Percentiles rank a stretch among this genome's conserved stretches.
Evolutionary conservation across 2,888 invertebrate species (phyloP).

Genomic region (Drosophila stalkeri): DNA sequence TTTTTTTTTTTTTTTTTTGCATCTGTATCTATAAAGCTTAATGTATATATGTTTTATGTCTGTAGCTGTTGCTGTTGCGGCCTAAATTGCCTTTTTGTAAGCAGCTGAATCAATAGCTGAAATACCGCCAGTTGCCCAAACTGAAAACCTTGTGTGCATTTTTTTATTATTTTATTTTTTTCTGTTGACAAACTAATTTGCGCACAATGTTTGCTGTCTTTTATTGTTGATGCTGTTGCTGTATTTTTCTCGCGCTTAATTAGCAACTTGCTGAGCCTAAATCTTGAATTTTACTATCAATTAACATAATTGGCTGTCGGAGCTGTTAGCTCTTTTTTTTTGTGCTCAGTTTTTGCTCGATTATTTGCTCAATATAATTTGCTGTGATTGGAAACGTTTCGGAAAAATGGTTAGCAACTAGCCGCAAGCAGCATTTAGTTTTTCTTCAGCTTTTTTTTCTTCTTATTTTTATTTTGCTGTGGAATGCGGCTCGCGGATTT

Average conservation of each 20-base stretch:
- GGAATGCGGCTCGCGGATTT: slow-evolving; percentile 58
- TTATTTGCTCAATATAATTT: slow-evolving; percentile 61
- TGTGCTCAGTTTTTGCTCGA: slow-evolving; percentile 15
- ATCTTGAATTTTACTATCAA: slow-evolving; percentile 71
- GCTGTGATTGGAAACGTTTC: slow-evolving; percentile 57
- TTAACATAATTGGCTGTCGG: slow-evolving; percentile 72
- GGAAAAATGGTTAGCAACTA: slow-evolving; percentile 41
- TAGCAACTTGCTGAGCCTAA: slow-evolving; percentile 50
- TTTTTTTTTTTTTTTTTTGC: not conserved
- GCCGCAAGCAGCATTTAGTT: slow-evolving; percentile 26
- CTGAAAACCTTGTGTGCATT: slow-evolving; percentile 56
- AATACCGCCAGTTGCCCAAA: slow-evolving; percentile 42
- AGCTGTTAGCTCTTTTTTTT: slow-evolving; percentile 17
- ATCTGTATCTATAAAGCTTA: slow-evolving; percentile 5
- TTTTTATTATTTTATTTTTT: slow-evolving; percentile 5
- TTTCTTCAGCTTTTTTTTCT: slow-evolving; percentile 11
- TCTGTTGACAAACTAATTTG: slow-evolving; percentile 70
- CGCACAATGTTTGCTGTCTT: slow-evolving; percentile 22
- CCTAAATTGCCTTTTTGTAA: slow-evolving; percentile 44
- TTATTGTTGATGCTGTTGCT: slow-evolving; percentile 1
- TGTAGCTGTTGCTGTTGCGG: slow-evolving; percentile 32
- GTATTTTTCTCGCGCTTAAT: slow-evolving; percentile 58
- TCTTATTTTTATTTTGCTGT: slow-evolving; percentile 11
- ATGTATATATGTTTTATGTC: slow-evolving; percentile 1
- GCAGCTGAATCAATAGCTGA: slow-evolving; percentile 61